Conservation (phyloP, 1,140 invertebrate genomes). For the Periplaneta americana region DNA sequence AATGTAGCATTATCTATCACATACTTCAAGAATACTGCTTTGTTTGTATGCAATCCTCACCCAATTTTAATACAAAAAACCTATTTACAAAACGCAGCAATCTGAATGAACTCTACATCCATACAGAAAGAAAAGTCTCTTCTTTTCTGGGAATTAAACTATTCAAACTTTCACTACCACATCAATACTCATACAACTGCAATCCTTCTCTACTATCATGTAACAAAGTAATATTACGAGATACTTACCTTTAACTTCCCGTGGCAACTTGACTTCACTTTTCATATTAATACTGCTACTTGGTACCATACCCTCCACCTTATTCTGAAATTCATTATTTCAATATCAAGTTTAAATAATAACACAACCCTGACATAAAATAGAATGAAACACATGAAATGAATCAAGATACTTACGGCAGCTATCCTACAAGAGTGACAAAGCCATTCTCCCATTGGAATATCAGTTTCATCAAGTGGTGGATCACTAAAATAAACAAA, state of each 20-base stretch:
- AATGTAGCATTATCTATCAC: no score
- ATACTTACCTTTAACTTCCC: background rate
- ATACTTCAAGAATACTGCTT: no score
- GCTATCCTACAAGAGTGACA: slow-evolving; percentile 69
- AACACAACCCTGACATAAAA: background rate
- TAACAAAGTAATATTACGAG: no score
- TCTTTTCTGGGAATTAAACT: no score
- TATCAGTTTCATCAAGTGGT: slow-evolving; percentile 79
- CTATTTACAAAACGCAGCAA: no score
- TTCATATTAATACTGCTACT: background rate
- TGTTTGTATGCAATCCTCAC: no score
- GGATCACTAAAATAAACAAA: slow-evolving; percentile 63
- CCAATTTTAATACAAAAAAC: no score
- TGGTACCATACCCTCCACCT: background rate
- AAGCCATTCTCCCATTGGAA: slow-evolving; percentile 86
- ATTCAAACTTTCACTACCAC: no score
- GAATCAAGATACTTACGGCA: slow-evolving; percentile 51
- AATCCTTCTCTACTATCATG: no score
- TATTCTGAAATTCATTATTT: background rate
- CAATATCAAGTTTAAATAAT: background rate
- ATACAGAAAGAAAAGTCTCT: no score
- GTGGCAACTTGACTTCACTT: background rate
- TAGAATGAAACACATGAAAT: background rate
- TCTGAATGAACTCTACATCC: no score
- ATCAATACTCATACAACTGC: no score